Base-by-base conservation (phyloP, 1,140 invertebrate genomes). In the Eupristina koningsbergeri region DNA sequence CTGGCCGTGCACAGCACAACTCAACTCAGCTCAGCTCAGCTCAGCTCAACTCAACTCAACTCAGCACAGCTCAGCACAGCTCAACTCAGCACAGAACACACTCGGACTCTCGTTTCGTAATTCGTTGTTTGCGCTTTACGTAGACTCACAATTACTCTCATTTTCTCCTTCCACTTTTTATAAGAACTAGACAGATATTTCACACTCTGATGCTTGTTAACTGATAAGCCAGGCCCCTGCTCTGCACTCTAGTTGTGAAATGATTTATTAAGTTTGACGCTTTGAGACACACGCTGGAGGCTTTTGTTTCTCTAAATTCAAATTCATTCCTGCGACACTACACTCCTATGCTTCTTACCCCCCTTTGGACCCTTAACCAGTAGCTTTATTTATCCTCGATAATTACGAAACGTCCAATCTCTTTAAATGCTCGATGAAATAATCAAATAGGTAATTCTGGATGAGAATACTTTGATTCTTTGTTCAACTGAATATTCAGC, bases 1-100 rank as follows among this genome's bases (percentile, higher is more conserved):
- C 31, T 29, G 50, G 36, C 86, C 83, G 85, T 73, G 85, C 85
- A 58, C 2, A 26, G 26, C 26, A 58, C n/a, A n/a, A n/a, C n/a
- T n/a, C n/a, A n/a, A n/a, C n/a, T n/a, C n/a, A n/a, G n/a, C n/a
- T n/a, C n/a, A n/a, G n/a, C n/a, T n/a, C n/a, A n/a, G n/a, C n/a
- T n/a, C n/a, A n/a, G n/a, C n/a, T n/a, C n/a, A n/a, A n/a, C n/a
- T n/a, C n/a, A n/a, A n/a, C n/a, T n/a, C n/a, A n/a, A n/a, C n/a
- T n/a, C n/a, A n/a, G n/a, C n/a, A n/a, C n/a, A n/a, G n/a, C n/a
- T n/a, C n/a, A n/a, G n/a, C n/a, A n/a, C n/a, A n/a, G n/a, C n/a
- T n/a, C n/a, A n/a, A n/a, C n/a, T n/a, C n/a, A n/a, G n/a, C n/a
- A n/a, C n/a, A n/a, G n/a, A n/a, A n/a, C n/a, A n/a, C n/a, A n/a